phyloP scores from a whole-genome alignment of 2,113 vertebrate genomes.

The Oncorhynchus mykiss region DNA sequence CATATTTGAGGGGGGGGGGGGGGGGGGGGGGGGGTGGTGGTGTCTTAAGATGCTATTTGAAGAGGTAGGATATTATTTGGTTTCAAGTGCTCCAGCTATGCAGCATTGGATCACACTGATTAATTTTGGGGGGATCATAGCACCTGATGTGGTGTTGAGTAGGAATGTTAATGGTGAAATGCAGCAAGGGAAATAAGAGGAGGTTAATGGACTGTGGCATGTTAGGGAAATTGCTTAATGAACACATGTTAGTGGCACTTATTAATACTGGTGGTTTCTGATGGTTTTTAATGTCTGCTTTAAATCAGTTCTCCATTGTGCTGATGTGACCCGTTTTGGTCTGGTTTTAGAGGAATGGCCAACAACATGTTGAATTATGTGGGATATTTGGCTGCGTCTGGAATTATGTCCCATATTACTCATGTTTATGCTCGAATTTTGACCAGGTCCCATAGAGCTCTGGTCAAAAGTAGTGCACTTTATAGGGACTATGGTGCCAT shows the following conservation, averaged over 20 bases:
- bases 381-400: no score
- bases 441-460: no score
- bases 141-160: no score
- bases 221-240: slow-evolving; percentile 42
- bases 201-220: slow-evolving; percentile 53
- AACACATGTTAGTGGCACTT: slow-evolving; percentile 28
- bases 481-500: no score
- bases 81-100: not conserved
- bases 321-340: not conserved
- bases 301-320: not conserved
- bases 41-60: not conserved
- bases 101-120: no score
- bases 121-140: no score
- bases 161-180: not conserved
- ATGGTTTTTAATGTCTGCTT: slow-evolving; percentile 23
- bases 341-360: not conserved
- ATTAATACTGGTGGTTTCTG: slow-evolving; percentile 16
- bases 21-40: no score
- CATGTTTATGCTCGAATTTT: no score
- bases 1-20: no score
- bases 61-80: no score
- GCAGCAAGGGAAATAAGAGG: slow-evolving; percentile 38
- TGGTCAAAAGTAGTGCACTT: no score
- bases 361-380: not conserved
- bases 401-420: no score